Percentiles rank a stretch among this genome's conserved stretches.
Evolutionary conservation across 2,888 invertebrate species (phyloP).

Genomic region (Drosophila dives): DNA sequence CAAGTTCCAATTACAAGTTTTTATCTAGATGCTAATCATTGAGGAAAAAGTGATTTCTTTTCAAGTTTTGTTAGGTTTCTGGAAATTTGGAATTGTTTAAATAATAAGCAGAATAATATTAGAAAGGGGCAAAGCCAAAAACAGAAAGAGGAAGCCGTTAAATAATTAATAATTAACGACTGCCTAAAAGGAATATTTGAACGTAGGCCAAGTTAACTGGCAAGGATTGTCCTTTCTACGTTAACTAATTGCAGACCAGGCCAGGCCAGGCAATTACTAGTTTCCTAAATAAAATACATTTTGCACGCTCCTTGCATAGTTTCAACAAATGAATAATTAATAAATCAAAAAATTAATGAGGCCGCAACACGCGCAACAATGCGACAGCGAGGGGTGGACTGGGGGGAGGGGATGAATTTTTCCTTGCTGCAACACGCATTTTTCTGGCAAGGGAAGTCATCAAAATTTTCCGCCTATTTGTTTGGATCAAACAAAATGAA

Average conservation of each 20-base stretch:
- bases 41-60: neutral
- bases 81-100: neutral
- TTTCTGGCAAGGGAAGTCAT: constrained; percentile 45
- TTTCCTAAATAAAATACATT: constrained; percentile 25
- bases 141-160: neutral
- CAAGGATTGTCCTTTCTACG: constrained; percentile 3
- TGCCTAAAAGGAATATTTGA: constrained; percentile 13
- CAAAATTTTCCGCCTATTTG: constrained; percentile 77
- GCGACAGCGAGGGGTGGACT: neutral
- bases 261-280: constrained; percentile 20
- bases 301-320: constrained; percentile 50
- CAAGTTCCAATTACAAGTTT: neutral
- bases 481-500: constrained; percentile 78
- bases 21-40: neutral
- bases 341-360: constrained; percentile 81
- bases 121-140: neutral
- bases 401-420: neutral
- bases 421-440: constrained; percentile 54
- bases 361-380: constrained; percentile 69
- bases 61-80: neutral
- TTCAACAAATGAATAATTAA: constrained; percentile 73
- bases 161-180: constrained; percentile 16
- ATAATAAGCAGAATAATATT: neutral
- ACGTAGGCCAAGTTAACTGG: constrained; percentile 1
- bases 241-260: constrained; percentile 9